Percentiles rank a stretch among this genome's conserved stretches.
Conservation (phyloP, 1,140 invertebrate species). For the Dendrolimus punctatus region DNA sequence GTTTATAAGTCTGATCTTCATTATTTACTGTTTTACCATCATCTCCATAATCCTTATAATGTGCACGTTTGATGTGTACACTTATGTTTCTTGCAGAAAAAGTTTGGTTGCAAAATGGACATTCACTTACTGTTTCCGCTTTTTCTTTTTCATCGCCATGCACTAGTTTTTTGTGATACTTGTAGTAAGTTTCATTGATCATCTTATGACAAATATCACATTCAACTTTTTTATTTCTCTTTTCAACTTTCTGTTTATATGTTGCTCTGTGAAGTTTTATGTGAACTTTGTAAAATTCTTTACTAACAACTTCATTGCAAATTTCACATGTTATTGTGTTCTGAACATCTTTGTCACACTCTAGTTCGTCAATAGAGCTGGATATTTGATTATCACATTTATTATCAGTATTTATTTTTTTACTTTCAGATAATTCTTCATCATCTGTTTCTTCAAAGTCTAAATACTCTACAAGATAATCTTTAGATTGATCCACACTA, state of each 20-base stretch:
- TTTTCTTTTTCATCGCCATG: constrained; percentile 13
- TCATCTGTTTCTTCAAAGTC: not conserved
- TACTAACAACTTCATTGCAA: constrained; percentile 7
- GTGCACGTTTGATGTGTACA: constrained; percentile 12
- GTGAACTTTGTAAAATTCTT: constrained; percentile 6
- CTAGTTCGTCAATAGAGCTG: not conserved
- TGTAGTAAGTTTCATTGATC: constrained; percentile 16
- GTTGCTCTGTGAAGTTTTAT: constrained; percentile 13
- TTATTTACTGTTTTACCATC: constrained; percentile 1
- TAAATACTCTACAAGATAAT: not conserved
- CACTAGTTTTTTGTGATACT: constrained; percentile 16
- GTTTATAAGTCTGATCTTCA: not conserved
- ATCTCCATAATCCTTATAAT: constrained; percentile 1
- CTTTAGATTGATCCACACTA: too few relatives aligned
- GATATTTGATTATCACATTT: too few relatives aligned
- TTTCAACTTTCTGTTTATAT: constrained; percentile 9
- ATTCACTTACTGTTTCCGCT: constrained; percentile 8
- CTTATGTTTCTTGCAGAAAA: constrained; percentile 5
- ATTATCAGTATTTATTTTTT: too few relatives aligned
- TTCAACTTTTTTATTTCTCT: constrained; percentile 9
- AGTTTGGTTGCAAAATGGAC: constrained; percentile 6
- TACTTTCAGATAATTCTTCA: not conserved
- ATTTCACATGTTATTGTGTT: constrained; percentile 9
- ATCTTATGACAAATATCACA: constrained; percentile 17
- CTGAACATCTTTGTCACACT: constrained; percentile 1